phyloP scores from a whole-genome alignment of 2,797 vertebrate genomes.

The Eulemur rubriventer region DNA sequence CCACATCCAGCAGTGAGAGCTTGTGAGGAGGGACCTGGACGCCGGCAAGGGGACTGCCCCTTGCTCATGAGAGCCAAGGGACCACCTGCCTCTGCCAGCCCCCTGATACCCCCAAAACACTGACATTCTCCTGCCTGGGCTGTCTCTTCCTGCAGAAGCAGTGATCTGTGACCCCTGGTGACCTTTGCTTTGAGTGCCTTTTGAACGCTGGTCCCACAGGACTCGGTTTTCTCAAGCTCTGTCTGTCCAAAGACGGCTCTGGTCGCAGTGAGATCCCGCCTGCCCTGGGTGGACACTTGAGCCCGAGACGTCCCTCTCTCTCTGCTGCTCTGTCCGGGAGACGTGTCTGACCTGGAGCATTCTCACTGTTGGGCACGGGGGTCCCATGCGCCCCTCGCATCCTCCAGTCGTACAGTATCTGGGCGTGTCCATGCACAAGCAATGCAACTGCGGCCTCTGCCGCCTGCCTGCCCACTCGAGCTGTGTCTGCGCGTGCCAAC shows the following conservation, averaged over 20 bases:
- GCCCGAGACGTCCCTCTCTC: constrained; percentile 62
- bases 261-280: constrained; percentile 78
- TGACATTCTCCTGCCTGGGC: neutral
- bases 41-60: neutral
- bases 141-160: constrained; percentile 85
- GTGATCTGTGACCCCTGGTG: constrained; percentile 88
- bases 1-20: constrained; percentile 98
- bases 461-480: neutral
- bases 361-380: neutral
- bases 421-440: constrained; percentile 92
- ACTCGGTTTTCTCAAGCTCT: constrained; percentile 88
- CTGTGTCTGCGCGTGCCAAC: neutral
- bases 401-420: neutral
- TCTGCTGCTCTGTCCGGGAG: constrained; percentile 90
- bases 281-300: constrained; percentile 70
- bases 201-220: constrained; percentile 95
- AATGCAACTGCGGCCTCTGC: constrained; percentile 94
- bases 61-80: neutral
- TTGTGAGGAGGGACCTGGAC: constrained; percentile 53
- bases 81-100: neutral
- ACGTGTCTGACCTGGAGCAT: constrained; percentile 62
- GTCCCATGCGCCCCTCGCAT: neutral
- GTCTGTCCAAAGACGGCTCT: constrained; percentile 87
- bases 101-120: neutral
- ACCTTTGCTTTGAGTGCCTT: constrained; percentile 98